A percentile compares a stretch with the other conserved stretches of the same genome.
phyloP scores from a whole-genome alignment of 1,140 invertebrate species.

The Aporrectodea caliginosa region DNA sequence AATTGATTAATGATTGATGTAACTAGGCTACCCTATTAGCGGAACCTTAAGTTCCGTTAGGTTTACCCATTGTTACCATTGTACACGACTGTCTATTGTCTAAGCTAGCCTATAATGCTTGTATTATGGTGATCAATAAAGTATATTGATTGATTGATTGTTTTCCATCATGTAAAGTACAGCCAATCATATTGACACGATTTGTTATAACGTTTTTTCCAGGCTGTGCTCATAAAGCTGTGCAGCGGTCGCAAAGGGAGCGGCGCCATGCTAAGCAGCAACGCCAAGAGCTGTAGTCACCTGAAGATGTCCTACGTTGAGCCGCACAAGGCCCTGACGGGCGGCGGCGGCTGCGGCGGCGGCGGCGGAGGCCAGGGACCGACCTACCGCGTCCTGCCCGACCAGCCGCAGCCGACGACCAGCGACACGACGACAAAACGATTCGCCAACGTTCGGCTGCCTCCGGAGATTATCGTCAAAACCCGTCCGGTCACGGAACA shows the following conservation, averaged over 20 bases:
- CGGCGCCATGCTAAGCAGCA: background rate
- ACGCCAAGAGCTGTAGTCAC: background rate
- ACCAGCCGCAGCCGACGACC: background rate
- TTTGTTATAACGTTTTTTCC: too few species aligned
- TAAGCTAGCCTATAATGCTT: too few species aligned
- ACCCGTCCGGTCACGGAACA: background rate
- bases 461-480: background rate
- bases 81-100: too few species aligned
- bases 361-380: background rate
- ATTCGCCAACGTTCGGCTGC: background rate
- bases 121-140: too few species aligned
- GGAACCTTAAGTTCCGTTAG: too few species aligned
- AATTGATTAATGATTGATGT: too few species aligned
- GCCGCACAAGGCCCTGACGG: background rate
- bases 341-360: too few species aligned
- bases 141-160: too few species aligned
- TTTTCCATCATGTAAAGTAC: too few species aligned
- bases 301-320: background rate
- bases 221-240: background rate
- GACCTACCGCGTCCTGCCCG: background rate
- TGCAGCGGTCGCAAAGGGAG: background rate
- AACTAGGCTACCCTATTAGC: too few species aligned
- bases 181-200: too few species aligned
- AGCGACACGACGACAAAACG: background rate
- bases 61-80: too few species aligned